These are phyloP conservation scores for Heterohyrax brucei DNA, from an alignment of 2,797 vertebrate species.

Conservation along the genomic window DNA sequence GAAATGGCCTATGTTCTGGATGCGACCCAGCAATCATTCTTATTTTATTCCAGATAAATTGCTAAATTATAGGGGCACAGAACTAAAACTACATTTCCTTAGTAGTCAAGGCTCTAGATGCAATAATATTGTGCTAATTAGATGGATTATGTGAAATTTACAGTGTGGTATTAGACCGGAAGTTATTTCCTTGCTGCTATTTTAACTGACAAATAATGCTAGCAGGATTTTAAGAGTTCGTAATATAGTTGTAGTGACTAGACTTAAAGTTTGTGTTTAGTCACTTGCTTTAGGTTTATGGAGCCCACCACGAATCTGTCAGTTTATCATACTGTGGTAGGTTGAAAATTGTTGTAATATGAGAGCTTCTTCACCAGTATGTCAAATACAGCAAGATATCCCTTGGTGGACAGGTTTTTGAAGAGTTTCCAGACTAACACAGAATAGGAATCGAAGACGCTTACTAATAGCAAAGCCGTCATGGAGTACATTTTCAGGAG, in stretches of 20 bases:
- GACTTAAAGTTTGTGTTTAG: neutral
- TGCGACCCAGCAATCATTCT: neutral
- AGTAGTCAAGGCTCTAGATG: neutral
- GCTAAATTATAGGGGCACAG: neutral
- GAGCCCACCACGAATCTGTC: too few relatives aligned
- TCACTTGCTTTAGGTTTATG: neutral
- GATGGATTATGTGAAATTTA: neutral
- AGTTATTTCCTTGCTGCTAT: neutral
- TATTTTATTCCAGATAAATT: neutral
- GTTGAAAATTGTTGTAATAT: too few relatives aligned
- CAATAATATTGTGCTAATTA: neutral
- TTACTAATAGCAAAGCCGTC: neutral
- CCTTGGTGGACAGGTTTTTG: too few relatives aligned
- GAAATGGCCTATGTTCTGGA: neutral
- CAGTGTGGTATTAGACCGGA: neutral
- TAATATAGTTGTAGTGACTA: neutral
- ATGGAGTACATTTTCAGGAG: neutral
- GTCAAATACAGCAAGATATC: too few relatives aligned
- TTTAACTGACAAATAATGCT: constrained; percentile 25
- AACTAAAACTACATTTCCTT: neutral
- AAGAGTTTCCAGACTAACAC: too few relatives aligned
- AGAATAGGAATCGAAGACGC: neutral
- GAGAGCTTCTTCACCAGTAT: too few relatives aligned
- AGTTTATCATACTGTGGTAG: too few relatives aligned
- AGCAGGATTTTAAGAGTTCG: neutral